Evolutionary conservation across 2,797 vertebrate genomes (phyloP), one percentile per base, ranked within the genome.

Genomic region (Pachyuromys duprasi): DNA sequence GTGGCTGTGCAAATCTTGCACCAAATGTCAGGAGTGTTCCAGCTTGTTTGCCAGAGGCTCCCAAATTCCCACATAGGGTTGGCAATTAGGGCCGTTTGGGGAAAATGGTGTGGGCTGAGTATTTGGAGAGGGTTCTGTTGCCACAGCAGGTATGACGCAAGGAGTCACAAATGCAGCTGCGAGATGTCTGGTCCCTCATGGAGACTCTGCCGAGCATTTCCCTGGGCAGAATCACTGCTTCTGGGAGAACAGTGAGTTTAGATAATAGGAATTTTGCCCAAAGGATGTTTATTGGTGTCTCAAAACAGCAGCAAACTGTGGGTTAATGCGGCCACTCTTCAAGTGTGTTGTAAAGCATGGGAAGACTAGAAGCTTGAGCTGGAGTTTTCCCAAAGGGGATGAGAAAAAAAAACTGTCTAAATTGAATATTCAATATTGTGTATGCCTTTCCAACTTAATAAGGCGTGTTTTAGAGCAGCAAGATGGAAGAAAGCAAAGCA

Each of bases 71-170:
- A 95, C 78, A 49, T 90, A 95, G 94, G 84, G 53, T 89, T 97
- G 93, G 95, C 91, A 87, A 81, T 88, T 88, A 96, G 80, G 53
- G 89, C 5, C 1, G 86, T 89, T 79, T 94, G 76, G 0, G 91
- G 95, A 91, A 80, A 94, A 95, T 69, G 69, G 63, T 96, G 97
- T 8, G 0, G 95, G 95, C 83, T 78, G 96, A 92, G 75, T 78
- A 75, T 91, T 97, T 3, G 15, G 79, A 89, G 70, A 79, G 94
- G 96, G 91, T 88, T 96, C 82, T 72, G 94, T 97, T 96, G 97
- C 97, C 95, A 95, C 74, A 97, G 97, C 88, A 97, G 93, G 87
- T 74, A 88, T 96, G 97, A 94, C 95, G 86, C 94, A 96, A 98
- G 95, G 93, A n/a, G 24, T 49, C 12, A 88, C 12, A 88, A 86